Conservation (phyloP, 1,140 invertebrate species). For the Pachyrhynchus sulphureomaculatus region DNA sequence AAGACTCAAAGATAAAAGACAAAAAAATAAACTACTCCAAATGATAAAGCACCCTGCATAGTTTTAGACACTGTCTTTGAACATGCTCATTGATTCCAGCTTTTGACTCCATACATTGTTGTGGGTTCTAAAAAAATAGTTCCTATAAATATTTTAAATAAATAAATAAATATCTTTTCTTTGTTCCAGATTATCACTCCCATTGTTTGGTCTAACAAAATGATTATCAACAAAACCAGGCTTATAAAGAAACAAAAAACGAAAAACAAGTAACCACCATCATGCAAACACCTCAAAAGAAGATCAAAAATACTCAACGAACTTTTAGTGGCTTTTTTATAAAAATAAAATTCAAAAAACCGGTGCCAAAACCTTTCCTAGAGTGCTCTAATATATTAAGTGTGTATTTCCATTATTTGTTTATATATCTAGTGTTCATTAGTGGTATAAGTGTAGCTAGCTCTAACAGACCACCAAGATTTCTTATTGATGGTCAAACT, state of each 20-base stretch:
- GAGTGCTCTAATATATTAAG: not conserved
- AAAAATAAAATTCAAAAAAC: constrained; percentile 42
- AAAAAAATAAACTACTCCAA: no score
- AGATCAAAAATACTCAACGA: constrained; percentile 28
- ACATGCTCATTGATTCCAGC: no score
- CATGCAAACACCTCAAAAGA: not conserved
- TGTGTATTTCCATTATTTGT: constrained; percentile 8
- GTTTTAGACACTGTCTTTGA: no score
- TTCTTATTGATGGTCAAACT: constrained; percentile 82
- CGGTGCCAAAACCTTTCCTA: not conserved
- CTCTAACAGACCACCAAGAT: constrained; percentile 75
- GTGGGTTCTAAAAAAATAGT: no score
- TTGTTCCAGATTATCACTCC: not conserved
- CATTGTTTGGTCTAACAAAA: not conserved
- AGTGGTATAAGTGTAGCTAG: constrained; percentile 11
- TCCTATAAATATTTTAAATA: no score
- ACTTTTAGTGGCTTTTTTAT: constrained; percentile 39
- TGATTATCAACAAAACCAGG: no score
- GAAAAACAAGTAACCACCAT: not conserved
- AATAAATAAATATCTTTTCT: no score
- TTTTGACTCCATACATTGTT: no score
- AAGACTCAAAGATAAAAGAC: no score
- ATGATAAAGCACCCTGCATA: no score
- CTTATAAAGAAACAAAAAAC: not conserved
- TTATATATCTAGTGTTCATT: constrained; percentile 31